These are phyloP conservation scores for Idaea dimidiata DNA, from an alignment of 2,888 invertebrate genomes.

Conservation along the genomic window DNA sequence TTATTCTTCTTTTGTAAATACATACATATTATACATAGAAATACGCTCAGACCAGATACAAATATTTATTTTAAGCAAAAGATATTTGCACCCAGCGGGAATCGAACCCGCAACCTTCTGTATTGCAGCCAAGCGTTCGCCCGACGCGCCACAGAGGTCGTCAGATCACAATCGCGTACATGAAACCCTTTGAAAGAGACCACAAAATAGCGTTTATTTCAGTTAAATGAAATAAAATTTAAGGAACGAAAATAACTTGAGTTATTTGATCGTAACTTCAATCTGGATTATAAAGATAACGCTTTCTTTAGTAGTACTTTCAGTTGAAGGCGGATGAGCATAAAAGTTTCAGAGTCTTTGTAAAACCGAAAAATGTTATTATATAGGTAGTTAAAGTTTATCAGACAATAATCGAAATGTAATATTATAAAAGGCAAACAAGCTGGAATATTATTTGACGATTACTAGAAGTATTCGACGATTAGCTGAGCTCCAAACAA, in stretches of 20 bases:
- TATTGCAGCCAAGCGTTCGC: no score
- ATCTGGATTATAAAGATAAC: conserved; percentile 1
- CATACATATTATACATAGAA: no score
- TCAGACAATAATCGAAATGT: neutral
- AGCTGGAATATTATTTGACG: no score
- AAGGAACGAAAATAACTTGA: neutral
- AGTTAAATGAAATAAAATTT: neutral
- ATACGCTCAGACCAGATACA: no score
- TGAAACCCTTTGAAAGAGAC: neutral
- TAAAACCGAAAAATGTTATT: neutral
- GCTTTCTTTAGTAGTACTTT: neutral
- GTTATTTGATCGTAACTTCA: conserved; percentile 1
- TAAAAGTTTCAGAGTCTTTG: neutral
- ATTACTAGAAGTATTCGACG: no score
- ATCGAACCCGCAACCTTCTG: no score
- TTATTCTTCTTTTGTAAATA: no score
- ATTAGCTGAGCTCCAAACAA: no score
- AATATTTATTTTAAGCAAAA: no score
- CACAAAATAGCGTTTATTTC: neutral
- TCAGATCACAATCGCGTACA: neutral
- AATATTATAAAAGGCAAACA: neutral
- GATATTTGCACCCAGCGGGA: no score
- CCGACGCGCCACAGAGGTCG: neutral
- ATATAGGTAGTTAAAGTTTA: neutral
- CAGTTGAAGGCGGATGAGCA: neutral